A percentile compares a stretch with the other conserved stretches of the same genome.
These are phyloP conservation scores for Leucopternis melanops DNA, from an alignment of 2,113 vertebrate genomes.

Conservation along the genomic window DNA sequence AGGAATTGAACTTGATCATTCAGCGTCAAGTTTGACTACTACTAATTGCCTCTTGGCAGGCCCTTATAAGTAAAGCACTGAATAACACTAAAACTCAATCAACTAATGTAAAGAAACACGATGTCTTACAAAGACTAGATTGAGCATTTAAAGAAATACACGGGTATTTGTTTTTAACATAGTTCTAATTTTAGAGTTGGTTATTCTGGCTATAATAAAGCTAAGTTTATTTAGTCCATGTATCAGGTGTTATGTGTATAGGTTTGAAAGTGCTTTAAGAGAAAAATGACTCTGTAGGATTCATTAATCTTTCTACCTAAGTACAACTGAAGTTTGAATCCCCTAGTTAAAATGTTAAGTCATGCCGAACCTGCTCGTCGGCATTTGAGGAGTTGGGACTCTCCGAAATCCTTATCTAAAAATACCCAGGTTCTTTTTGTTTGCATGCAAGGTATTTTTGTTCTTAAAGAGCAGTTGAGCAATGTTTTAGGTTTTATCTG, in stretches of 20 bases:
- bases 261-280: not conserved
- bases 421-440: not conserved
- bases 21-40: not conserved
- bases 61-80: not conserved
- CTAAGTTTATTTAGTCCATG: not conserved
- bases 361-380: not conserved
- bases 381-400: not conserved
- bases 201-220: not conserved
- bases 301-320: not conserved
- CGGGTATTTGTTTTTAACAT: not conserved
- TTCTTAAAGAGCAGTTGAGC: not conserved
- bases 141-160: not conserved
- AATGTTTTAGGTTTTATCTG: not conserved
- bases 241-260: not conserved
- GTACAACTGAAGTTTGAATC: not conserved
- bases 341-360: not conserved
- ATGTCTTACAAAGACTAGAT: not conserved
- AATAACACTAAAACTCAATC: not conserved
- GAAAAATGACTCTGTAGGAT: not conserved
- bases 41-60: not conserved
- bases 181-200: not conserved
- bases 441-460: not conserved
- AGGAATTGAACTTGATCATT: constrained; percentile 14
- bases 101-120: not conserved
- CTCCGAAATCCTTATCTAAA: not conserved